Evolutionary conservation across 1,140 invertebrate species (phyloP), one percentile per base, ranked within the genome.

Genomic region (Hyles vespertilio): DNA sequence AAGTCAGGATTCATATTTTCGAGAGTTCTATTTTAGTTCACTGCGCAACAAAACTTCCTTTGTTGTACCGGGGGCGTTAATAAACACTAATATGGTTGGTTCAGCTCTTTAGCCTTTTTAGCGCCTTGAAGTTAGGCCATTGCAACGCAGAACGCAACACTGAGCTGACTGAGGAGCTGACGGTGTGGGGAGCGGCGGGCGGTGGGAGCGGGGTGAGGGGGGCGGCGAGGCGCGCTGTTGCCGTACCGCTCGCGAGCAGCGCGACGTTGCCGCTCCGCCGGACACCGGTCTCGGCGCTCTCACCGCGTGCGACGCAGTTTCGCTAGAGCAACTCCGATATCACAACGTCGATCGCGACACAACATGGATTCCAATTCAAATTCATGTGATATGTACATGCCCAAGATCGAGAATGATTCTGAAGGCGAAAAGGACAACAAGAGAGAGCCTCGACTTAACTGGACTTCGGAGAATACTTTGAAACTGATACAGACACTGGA

Each of bases 211-310:
- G 22, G 22, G 22, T 2, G 56, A 61, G 58, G 56, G 5, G 33
- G 36, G 49, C 36, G 36, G 8, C 36, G 36, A 5, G 36, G 36
- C 36, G 36, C 36, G 8, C 36, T 40, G 36, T 5, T 40, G 36
- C 36, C 36, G 36, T 40, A 5, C 36, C 8, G 36, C 8, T 53
- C 59, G 47, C 51, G 59, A 59, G 34, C 54, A 57, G 43, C 53
- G 77, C 79, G 73, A 68, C 56, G 81, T 84, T 87, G 81, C 76
- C 81, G 69, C 58, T 70, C 69, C 66, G 69, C 48, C 57, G 58
- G 81, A 81, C 80, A 80, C 72, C 79, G 74, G 69, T 82, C 69
- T 81, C 75, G 72, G 53, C 65, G 67, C 83, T 76, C 74, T 74
- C 65, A 54, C 49, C 76, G 58, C 60, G 56, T 34, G 58, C 62